phyloP scores from a whole-genome alignment of 2,113 vertebrate genomes.

The Nothocercus nigrocapillus region DNA sequence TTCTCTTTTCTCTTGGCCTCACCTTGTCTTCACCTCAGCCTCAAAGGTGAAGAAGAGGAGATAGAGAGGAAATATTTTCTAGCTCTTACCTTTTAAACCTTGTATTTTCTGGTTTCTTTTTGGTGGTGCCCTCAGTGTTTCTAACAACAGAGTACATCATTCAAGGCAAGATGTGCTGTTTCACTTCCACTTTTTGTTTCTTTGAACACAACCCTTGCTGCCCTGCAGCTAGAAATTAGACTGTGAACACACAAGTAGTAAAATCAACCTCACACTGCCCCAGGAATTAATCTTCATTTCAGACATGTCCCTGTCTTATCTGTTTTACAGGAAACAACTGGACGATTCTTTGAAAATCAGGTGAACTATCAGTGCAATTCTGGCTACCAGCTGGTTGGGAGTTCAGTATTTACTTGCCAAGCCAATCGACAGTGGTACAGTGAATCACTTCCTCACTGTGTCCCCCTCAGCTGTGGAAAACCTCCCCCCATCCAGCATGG shows the following conservation, averaged over 20 bases:
- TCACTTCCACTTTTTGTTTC: background rate
- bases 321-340: conserved; percentile 77
- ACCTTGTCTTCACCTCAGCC: background rate
- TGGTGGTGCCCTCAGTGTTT: background rate
- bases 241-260: background rate
- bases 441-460: conserved; percentile 82
- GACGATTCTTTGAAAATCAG: conserved; percentile 85
- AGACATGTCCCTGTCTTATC: background rate
- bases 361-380: conserved; percentile 86
- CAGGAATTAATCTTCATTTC: background rate
- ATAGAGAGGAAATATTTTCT: background rate
- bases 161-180: background rate
- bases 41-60: background rate
- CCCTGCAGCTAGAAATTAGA: background rate
- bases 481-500: conserved; percentile 87
- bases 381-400: conserved; percentile 87
- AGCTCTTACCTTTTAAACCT: background rate
- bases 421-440: conserved; percentile 94
- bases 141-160: background rate
- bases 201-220: background rate
- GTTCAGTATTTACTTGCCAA: conserved; percentile 85
- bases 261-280: background rate
- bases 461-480: conserved; percentile 88
- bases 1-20: background rate
- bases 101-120: background rate